phyloP scores from a whole-genome alignment of 2,113 vertebrate genomes.

The Hemiscyllium ocellatum region DNA sequence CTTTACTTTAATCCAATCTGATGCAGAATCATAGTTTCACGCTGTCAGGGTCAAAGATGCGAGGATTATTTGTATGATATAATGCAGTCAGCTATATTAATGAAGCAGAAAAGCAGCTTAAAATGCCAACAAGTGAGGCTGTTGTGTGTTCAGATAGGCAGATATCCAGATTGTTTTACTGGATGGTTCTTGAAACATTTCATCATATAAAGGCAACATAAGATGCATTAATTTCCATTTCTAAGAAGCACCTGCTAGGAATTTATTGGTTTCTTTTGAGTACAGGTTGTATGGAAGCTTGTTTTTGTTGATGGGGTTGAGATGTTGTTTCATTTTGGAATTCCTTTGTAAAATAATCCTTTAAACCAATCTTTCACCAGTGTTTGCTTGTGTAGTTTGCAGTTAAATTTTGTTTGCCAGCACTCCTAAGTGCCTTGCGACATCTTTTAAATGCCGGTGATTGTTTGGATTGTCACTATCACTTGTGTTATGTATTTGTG shows the following conservation, averaged over 20 bases:
- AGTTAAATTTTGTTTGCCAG: not conserved
- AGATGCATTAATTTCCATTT: not conserved
- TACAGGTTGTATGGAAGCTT: not conserved
- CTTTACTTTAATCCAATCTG: not conserved
- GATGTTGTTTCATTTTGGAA: not conserved
- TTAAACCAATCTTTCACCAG: not conserved
- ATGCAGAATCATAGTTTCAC: not conserved
- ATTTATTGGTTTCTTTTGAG: not conserved
- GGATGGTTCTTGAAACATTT: not conserved
- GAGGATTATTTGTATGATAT: not conserved
- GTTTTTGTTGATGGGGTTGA: not conserved
- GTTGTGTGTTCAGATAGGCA: not conserved
- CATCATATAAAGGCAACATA: not conserved
- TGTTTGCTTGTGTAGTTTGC: not conserved
- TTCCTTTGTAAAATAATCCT: too few species aligned
- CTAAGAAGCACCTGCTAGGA: not conserved
- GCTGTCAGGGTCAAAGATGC: not conserved
- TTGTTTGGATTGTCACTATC: constrained; percentile 30
- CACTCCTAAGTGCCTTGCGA: not conserved
- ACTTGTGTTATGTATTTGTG: constrained; percentile 37
- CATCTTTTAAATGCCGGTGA: not conserved
- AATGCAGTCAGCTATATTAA: not conserved
- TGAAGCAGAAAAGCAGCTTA: not conserved
- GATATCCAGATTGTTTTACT: not conserved
- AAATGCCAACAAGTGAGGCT: not conserved